Percentiles rank a stretch among this genome's conserved stretches.
Evolutionary conservation across 2,113 vertebrate genomes (phyloP).

Genomic region (Anarrhichthys ocellatus): DNA sequence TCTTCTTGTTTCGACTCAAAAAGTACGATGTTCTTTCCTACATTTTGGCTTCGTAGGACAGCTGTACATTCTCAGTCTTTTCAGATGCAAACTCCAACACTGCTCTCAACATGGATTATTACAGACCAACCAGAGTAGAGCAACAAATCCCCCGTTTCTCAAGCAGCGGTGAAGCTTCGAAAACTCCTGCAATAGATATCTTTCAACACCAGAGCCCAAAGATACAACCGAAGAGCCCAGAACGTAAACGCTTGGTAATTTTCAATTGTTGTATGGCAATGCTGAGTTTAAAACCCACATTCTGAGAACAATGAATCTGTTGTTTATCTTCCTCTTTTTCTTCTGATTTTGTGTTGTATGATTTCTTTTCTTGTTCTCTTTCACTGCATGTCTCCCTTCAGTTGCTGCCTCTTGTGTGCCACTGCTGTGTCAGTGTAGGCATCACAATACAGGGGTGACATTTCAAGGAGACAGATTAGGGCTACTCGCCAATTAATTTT

Average conservation of each 20-base stretch:
- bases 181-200: neutral
- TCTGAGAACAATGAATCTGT: conserved; percentile 13
- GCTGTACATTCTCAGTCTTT: neutral
- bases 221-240: neutral
- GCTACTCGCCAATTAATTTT: conserved; percentile 85
- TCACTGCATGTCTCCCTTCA: conserved; percentile 13
- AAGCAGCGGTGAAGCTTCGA: neutral
- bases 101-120: neutral
- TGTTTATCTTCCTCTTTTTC: conserved; percentile 3
- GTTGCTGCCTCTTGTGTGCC: conserved; percentile 36
- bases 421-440: conserved; percentile 63
- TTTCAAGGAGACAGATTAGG: conserved; percentile 85
- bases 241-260: conserved; percentile 20
- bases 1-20: neutral
- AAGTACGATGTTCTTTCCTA: neutral
- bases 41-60: too few species aligned
- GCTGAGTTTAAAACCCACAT: conserved; percentile 37
- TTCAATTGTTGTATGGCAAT: conserved; percentile 32
- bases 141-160: conserved; percentile 11
- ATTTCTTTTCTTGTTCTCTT: neutral
- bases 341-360: conserved; percentile 6
- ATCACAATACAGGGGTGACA: conserved; percentile 82
- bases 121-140: conserved; percentile 5
- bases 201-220: conserved; percentile 7
- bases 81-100: conserved; percentile 9